These are phyloP conservation scores for Aselliscus stoliczkanus DNA, from an alignment of 2,797 vertebrate genomes.

Conservation along the genomic window DNA sequence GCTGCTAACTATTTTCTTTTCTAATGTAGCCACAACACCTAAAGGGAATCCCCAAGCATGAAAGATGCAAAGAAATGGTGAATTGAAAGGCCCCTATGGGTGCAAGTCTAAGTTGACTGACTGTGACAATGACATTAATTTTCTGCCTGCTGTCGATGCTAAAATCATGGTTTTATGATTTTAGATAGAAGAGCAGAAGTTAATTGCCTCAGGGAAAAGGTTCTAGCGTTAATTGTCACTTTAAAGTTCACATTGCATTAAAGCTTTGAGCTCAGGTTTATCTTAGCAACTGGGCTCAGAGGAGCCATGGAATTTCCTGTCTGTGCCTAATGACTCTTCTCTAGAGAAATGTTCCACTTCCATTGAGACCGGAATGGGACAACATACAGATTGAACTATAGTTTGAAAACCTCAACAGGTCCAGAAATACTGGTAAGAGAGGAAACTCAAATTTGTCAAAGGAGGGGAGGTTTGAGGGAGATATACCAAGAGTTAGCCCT, in stretches of 20 bases:
- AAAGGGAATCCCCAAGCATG: constrained; percentile 28
- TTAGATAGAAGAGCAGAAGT: constrained; percentile 65
- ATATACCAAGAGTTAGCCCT: background rate
- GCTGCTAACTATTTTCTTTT: constrained; percentile 3
- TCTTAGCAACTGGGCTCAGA: constrained; percentile 39
- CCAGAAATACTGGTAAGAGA: background rate
- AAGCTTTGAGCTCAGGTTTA: constrained; percentile 43
- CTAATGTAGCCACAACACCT: constrained; percentile 35
- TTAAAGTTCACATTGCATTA: constrained; percentile 63
- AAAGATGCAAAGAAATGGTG: constrained; percentile 39
- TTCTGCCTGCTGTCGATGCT: constrained; percentile 54
- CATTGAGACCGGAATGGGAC: constrained; percentile 38
- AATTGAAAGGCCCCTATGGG: constrained; percentile 37
- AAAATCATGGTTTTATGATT: constrained; percentile 22
- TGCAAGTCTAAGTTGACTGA: constrained; percentile 30
- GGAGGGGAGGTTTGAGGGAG: background rate
- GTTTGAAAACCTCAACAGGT: constrained; percentile 28
- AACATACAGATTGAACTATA: constrained; percentile 38
- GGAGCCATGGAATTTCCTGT: constrained; percentile 20
- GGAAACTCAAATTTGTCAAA: constrained; percentile 11
- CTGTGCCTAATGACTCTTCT: constrained; percentile 40
- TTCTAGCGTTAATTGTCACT: constrained; percentile 49
- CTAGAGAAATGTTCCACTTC: constrained; percentile 50
- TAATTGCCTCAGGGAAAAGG: constrained; percentile 74
- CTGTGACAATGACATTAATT: constrained; percentile 70